phyloP scores from a whole-genome alignment of 2,797 vertebrate genomes.

The Tragelaphus eurycerus region DNA sequence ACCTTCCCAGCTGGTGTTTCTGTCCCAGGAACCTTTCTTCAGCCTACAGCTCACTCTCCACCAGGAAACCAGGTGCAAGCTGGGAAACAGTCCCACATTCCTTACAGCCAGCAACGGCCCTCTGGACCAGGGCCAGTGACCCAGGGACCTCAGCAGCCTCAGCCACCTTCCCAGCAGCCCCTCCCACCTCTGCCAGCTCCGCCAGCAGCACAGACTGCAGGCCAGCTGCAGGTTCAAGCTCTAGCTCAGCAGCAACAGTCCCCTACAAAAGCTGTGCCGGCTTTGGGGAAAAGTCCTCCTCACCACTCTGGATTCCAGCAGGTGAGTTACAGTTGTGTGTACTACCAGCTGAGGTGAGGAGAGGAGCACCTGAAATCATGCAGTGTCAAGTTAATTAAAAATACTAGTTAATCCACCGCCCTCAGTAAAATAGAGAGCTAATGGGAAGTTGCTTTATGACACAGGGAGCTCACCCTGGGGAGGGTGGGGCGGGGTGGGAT shows the following conservation, averaged over 20 bases:
- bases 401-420: background rate
- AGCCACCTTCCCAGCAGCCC: conserved; percentile 88
- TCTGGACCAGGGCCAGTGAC: conserved; percentile 90
- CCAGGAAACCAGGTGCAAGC: conserved; percentile 90
- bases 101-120: conserved; percentile 98
- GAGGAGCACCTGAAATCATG: background rate
- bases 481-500: background rate
- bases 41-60: conserved; percentile 91
- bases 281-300: conserved; percentile 93
- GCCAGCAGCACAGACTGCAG: conserved; percentile 86
- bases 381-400: background rate
- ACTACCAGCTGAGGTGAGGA: background rate
- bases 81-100: conserved; percentile 98
- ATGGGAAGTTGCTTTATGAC: background rate
- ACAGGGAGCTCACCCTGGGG: background rate
- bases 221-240: conserved; percentile 89
- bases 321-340: conserved; percentile 79
- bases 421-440: background rate
- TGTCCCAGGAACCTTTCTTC: conserved; percentile 93
- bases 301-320: conserved; percentile 95
- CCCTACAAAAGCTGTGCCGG: conserved; percentile 91
- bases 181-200: conserved; percentile 87
- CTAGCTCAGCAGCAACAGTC: conserved; percentile 92
- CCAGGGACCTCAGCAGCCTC: conserved; percentile 87
- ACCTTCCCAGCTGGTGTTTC: conserved; percentile 95